A percentile compares a stretch with the other conserved stretches of the same genome.
These are phyloP conservation scores for Rhagophthalmus giganteus DNA, from an alignment of 2,888 invertebrate species.

Conservation along the genomic window DNA sequence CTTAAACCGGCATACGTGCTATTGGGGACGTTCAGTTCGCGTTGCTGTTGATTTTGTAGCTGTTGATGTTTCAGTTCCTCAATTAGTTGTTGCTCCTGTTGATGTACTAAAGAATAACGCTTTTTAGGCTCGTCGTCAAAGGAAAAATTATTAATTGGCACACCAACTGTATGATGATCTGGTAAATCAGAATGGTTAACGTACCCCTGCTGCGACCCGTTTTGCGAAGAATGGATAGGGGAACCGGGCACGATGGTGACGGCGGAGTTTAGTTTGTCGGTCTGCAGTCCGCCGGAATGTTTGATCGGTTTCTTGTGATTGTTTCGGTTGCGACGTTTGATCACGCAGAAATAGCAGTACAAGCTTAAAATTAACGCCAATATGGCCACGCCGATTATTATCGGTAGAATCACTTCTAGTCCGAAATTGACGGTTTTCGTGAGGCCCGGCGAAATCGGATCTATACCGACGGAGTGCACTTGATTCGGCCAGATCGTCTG, in stretches of 20 bases:
- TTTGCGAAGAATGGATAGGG: slow-evolving; percentile 45
- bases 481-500: slow-evolving; percentile 51
- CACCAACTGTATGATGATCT: slow-evolving; percentile 55
- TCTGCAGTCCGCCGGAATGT: slow-evolving; percentile 45
- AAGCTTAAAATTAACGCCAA: slow-evolving; percentile 53
- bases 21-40: slow-evolving; percentile 40
- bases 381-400: slow-evolving; percentile 56
- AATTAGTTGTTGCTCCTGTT: slow-evolving; percentile 56
- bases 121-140: slow-evolving; percentile 57
- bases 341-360: slow-evolving; percentile 59
- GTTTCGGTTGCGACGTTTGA: slow-evolving; percentile 49
- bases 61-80: slow-evolving; percentile 56
- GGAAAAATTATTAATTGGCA: slow-evolving; percentile 54
- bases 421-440: slow-evolving; percentile 53
- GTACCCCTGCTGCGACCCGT: slow-evolving; percentile 39
- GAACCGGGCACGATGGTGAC: slow-evolving; percentile 57
- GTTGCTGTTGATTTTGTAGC: slow-evolving; percentile 42
- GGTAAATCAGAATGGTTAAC: slow-evolving; percentile 46
- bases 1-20: slow-evolving; percentile 47
- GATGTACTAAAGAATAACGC: slow-evolving; percentile 56
- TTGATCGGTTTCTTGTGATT: slow-evolving; percentile 43
- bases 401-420: slow-evolving; percentile 57
- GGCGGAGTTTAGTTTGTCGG: slow-evolving; percentile 50
- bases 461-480: slow-evolving; percentile 45
- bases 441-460: slow-evolving; percentile 51